Evolutionary conservation across 2,113 vertebrate species (phyloP), one percentile per base, ranked within the genome.

Genomic region (Accipiter virgatus): DNA sequence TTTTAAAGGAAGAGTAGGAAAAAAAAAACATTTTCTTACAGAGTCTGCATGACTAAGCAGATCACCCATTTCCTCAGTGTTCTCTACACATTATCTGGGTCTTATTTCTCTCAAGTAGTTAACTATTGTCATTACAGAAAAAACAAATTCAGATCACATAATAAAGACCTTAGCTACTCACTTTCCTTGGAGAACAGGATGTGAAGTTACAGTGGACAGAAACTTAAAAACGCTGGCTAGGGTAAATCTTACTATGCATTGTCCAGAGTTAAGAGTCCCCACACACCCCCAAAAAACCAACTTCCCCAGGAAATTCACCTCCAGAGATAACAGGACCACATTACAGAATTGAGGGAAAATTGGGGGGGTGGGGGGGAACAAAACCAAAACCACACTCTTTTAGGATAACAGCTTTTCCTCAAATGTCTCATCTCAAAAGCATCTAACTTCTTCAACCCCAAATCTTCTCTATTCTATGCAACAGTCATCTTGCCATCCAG

Each of bases 91-190:
- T 82, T 96, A 87, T 70, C 63, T 45, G 63, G n/a, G 43, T 88
- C 53, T 72, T 55, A 81, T 20, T 90, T 93, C 77, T 83, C 55
- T 22, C 77, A 86, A 83, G 67, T 59, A 92, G 56, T 40, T 89
- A 95, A 87, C 50, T 82, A 78, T 31, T 71, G 67, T 58, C 62
- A 8, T 71, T 63, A 43, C 3, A 91, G 62, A 88, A 90, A 58
- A 96, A 90, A 94, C 73, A 85, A 96, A 74, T 71, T 65, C 81
- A 68, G 70, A 82, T 48, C 65, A 84, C 43, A 45, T 74, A 80
- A 71, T 90, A 71, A 87, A 80, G 42, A 63, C 32, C 43, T 77
- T 23, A 89, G 62, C 38, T 72, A 62, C 31, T 52, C 68, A 36
- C 38, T 25, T 55, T 85, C 92, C 48, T 5, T 88, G 32, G 45